Base-by-base conservation (phyloP, 2,797 vertebrate genomes). In the Scomberomorus guttatus region DNA sequence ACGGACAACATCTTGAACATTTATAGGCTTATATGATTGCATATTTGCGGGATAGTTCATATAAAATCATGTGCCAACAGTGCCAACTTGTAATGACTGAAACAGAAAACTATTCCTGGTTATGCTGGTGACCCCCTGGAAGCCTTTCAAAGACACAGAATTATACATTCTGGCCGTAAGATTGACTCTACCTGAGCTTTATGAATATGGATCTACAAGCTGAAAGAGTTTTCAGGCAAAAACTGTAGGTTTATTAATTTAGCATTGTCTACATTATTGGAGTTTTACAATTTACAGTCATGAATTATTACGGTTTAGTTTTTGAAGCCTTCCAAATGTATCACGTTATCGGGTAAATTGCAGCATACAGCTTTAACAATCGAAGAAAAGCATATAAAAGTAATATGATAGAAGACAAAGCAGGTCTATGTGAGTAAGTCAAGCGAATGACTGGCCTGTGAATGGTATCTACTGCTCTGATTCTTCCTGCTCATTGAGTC, bases 401-500 rank as follows among this genome's bases (percentile, higher is more conserved):
- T 22, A 55, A 55, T 20, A 5, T 20, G 39, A 61, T 25, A 22
- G 20, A 22, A 61, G 37, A 25, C 6, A 13, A 13, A n/a, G 18
- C 46, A 50, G 46, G 72, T 73, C 29, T 37, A 50, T 66, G 58
- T 55, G 42, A 69, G 55, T 62, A 22, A 37, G 18, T 84, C 84
- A 67, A 75, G 56, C 61, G 55, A 75, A 85, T 72, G 72, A 77
- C 75, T 72, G 84, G 83, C 86, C 84, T 24, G 39, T 42, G 9
- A 54, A 5, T 77, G 73, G 69, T 80, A 75, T 85, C 70, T 86
- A 82, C 82, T 65, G 57, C 86, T 79, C 77, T 67, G 82, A 90
- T 91, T 81, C 82, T 67, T 88, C 78, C 71, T 65, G 63, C 83
- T 75, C 77, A 66, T 46, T 82, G 83, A 85, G 82, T 86, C 75